A percentile compares a stretch with the other conserved stretches of the same genome.
Conservation (phyloP, 2,113 vertebrate species). For the Microtus oregoni region DNA sequence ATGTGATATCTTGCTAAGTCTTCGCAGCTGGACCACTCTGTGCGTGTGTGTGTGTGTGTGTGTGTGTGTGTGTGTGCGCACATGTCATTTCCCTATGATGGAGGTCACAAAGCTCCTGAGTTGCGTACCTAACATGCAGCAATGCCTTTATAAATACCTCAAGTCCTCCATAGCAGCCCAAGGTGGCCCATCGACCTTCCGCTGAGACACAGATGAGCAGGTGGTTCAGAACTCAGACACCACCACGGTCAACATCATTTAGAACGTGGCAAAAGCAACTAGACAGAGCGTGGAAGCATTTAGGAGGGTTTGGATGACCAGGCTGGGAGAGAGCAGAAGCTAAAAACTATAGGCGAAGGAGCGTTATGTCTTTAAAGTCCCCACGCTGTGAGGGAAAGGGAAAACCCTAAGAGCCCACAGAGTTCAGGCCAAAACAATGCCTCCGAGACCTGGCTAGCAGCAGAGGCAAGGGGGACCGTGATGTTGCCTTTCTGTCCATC, state of each 20-base stretch:
- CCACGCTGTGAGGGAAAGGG: not conserved
- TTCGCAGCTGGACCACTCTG: not conserved
- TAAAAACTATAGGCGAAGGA: not conserved
- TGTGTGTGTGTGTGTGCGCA: too few relatives aligned
- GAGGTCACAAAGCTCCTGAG: not conserved
- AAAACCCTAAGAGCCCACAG: not conserved
- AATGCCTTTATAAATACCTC: not conserved
- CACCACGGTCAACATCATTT: too few relatives aligned
- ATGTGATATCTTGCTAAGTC: not conserved
- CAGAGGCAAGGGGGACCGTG: not conserved
- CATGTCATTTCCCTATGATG: not conserved
- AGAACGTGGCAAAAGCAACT: not conserved
- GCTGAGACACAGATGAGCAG: not conserved
- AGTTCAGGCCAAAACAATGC: conserved; percentile 36
- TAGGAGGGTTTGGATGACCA: not conserved
- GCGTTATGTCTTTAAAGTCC: not conserved
- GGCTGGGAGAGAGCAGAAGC: not conserved
- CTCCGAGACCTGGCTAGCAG: not conserved
- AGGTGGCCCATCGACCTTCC: not conserved
- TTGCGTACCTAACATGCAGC: not conserved
- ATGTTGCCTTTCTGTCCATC: conserved; percentile 1
- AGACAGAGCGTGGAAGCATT: not conserved
- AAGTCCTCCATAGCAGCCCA: not conserved
- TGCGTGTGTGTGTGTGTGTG: too few relatives aligned
- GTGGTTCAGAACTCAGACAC: not conserved